phyloP scores from a whole-genome alignment of 2,797 vertebrate genomes.

The Onychomys torridus region DNA sequence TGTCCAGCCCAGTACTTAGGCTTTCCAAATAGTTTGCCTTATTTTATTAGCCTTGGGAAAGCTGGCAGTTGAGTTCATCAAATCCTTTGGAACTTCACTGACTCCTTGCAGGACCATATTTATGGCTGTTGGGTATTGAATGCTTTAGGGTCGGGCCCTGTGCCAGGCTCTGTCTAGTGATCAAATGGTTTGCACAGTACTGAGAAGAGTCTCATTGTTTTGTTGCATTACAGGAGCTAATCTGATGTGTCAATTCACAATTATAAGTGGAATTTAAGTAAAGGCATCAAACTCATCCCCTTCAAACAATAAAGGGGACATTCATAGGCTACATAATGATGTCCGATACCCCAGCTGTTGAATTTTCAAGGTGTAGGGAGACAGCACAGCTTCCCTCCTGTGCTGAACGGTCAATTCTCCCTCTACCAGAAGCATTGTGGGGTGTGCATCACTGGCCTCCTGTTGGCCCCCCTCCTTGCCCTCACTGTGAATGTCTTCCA shows the following conservation, averaged over 20 bases:
- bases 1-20: not conserved
- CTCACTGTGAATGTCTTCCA: not conserved
- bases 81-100: not conserved
- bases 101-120: not conserved
- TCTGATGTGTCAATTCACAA: not conserved
- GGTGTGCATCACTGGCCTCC: fast-evolving
- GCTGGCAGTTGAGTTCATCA: not conserved
- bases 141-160: not conserved
- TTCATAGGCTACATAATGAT: not conserved
- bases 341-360: fast-evolving
- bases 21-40: not conserved
- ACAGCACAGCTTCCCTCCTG: fast-evolving
- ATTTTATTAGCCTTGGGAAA: not conserved
- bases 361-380: not conserved
- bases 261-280: not conserved
- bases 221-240: not conserved
- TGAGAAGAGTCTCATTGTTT: not conserved
- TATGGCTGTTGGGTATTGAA: not conserved
- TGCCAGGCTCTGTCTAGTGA: not conserved
- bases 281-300: not conserved
- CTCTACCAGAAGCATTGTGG: fast-evolving
- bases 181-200: not conserved
- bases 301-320: not conserved
- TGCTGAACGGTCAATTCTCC: not conserved
- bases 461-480: not conserved